A percentile compares a stretch with the other conserved stretches of the same genome.
phyloP scores from a whole-genome alignment of 2,888 invertebrate genomes.

The Spialia ferax region DNA sequence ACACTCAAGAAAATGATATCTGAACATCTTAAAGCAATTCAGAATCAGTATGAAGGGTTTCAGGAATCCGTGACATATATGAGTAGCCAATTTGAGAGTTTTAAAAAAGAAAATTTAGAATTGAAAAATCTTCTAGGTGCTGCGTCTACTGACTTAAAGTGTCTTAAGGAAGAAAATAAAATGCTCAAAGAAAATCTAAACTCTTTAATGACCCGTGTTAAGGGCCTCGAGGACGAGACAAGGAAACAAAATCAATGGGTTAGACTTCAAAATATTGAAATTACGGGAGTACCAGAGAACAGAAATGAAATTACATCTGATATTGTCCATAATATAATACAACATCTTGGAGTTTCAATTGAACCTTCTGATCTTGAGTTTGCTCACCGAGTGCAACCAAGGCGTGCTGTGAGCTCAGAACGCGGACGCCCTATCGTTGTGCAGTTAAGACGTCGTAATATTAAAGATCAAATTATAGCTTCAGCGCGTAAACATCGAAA shows the following conservation, averaged over 20 bases:
- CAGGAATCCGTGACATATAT: constrained; percentile 13
- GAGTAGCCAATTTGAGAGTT: constrained; percentile 20
- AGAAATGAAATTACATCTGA: constrained; percentile 30
- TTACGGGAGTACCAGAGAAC: constrained; percentile 36
- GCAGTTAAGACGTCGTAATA: too few species aligned
- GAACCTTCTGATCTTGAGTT: constrained; percentile 36
- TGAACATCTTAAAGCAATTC: not conserved
- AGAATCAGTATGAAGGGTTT: not conserved
- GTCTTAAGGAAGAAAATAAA: constrained; percentile 21
- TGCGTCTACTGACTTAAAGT: not conserved
- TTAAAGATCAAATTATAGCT: too few species aligned
- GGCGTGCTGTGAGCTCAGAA: not conserved
- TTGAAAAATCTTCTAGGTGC: constrained; percentile 7
- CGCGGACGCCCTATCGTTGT: not conserved
- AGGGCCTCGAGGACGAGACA: not conserved
- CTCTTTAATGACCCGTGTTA: not conserved
- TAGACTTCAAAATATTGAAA: constrained; percentile 40
- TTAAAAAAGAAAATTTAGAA: too few species aligned
- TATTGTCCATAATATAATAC: constrained; percentile 30
- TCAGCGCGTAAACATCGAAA: too few species aligned
- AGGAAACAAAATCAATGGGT: constrained; percentile 40
- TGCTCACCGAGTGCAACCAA: constrained; percentile 40
- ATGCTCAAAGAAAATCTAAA: not conserved
- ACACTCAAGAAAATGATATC: not conserved
- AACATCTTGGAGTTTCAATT: constrained; percentile 33